Conservation (phyloP, 2,888 invertebrate species). For the Calliphora vomitoria region DNA sequence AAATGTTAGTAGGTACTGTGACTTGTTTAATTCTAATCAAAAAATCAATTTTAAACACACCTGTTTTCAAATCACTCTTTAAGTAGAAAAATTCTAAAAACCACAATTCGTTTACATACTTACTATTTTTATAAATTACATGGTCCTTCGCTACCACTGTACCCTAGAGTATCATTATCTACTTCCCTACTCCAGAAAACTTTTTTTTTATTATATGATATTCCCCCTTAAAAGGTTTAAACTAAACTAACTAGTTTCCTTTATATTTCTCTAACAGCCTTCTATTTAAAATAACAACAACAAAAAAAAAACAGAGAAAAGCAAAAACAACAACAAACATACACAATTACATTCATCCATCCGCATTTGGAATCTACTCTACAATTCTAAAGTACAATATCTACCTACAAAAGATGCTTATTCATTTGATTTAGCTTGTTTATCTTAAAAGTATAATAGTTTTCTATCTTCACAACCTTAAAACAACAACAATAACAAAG, state of each 20-base stretch:
- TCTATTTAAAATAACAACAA: neutral
- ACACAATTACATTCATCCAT: neutral
- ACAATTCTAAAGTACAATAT: neutral
- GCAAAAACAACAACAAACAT: neutral
- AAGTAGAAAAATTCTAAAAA: too few species aligned
- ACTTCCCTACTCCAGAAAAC: neutral
- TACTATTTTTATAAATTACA: constrained; percentile 4
- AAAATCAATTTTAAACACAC: too few species aligned
- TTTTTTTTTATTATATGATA: neutral
- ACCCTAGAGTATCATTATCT: constrained; percentile 23
- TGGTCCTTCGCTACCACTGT: neutral
- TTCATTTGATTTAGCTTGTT: constrained; percentile 46
- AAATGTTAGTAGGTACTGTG: too few species aligned
- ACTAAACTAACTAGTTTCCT: constrained; percentile 6
- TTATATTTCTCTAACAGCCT: neutral
- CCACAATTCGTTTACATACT: neutral
- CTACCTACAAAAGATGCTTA: constrained; percentile 18
- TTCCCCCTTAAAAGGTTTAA: neutral
- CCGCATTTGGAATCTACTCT: constrained; percentile 3
- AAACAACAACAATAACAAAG: neutral
- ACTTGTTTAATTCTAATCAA: too few species aligned
- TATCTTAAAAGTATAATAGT: constrained; percentile 34
- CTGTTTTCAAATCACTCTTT: too few species aligned
- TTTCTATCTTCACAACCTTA: constrained; percentile 3
- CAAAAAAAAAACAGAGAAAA: neutral